Percentiles rank a stretch among this genome's conserved stretches.
Conservation (phyloP, 2,797 vertebrate genomes). For the Xiphorhynchus erythropygius region DNA sequence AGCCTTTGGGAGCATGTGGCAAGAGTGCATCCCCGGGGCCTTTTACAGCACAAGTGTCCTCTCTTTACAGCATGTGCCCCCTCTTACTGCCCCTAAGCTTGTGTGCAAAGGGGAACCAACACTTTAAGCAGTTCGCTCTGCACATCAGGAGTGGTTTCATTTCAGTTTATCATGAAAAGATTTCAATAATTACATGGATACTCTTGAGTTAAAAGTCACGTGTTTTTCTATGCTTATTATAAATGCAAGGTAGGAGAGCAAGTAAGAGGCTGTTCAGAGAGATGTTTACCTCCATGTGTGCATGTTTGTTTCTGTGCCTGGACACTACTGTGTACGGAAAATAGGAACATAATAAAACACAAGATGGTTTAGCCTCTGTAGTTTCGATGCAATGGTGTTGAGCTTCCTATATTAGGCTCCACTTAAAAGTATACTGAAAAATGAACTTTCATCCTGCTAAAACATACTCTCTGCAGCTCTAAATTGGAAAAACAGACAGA, state of each 20-base stretch:
- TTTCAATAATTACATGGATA: not conserved
- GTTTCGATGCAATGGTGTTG: not conserved
- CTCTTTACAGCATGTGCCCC: not conserved
- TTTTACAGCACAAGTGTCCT: not conserved
- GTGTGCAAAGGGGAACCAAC: not conserved
- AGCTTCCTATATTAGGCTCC: not conserved
- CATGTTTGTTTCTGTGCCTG: not conserved
- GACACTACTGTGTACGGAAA: not conserved
- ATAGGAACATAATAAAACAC: not conserved
- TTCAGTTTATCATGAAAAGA: not conserved
- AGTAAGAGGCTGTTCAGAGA: not conserved
- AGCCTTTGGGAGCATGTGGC: fast-evolving
- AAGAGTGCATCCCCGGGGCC: not conserved
- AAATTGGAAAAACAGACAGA: not conserved
- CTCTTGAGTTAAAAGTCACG: not conserved
- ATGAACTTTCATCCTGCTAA: not conserved
- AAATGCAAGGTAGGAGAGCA: not conserved
- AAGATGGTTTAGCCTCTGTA: not conserved
- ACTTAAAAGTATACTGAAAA: not conserved
- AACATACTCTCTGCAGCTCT: not conserved
- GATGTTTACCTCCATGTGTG: not conserved
- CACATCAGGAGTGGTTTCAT: not conserved
- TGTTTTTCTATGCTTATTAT: not conserved
- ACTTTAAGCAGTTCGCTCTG: not conserved
- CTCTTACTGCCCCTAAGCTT: not conserved